Evolutionary conservation across 2,888 invertebrate genomes (phyloP).

Genomic region (Drosophila pegasa): DNA sequence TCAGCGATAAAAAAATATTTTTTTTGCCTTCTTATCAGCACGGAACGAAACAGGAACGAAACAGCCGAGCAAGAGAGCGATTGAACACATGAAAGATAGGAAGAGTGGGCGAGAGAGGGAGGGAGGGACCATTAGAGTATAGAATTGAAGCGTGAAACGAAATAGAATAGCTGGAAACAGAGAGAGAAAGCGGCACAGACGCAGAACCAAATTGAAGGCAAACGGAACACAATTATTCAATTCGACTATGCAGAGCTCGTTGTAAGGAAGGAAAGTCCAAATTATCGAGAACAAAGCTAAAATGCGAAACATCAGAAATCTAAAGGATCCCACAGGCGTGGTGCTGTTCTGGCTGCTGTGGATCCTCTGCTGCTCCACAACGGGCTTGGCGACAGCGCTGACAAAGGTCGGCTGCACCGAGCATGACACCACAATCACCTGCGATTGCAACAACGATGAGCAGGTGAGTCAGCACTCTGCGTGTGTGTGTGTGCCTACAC

Average conservation of each 20-base stretch:
- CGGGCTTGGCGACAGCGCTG: constrained; percentile 2
- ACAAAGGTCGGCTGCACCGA: constrained; percentile 80
- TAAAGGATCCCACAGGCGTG: constrained; percentile 66
- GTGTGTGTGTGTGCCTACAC: neutral
- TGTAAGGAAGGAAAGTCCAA: neutral
- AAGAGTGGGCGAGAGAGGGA: constrained; percentile 2
- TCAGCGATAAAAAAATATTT: constrained; percentile 42
- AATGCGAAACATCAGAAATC: constrained; percentile 70
- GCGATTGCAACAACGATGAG: constrained; percentile 82
- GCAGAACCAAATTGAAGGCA: constrained; percentile 6
- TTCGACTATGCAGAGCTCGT: constrained; percentile 3
- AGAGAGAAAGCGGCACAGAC: neutral
- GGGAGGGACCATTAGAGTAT: neutral
- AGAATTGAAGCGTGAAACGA: constrained; percentile 20
- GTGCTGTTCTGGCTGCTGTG: constrained; percentile 23
- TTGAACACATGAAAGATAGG: constrained; percentile 2
- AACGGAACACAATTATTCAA: constrained; percentile 3
- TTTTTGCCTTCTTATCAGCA: constrained; percentile 45
- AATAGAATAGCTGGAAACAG: constrained; percentile 28
- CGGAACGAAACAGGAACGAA: constrained; percentile 30
- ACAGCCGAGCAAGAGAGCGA: neutral
- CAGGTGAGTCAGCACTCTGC: constrained; percentile 75
- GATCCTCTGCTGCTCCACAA: constrained; percentile 18
- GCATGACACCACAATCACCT: constrained; percentile 83
- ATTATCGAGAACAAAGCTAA: constrained; percentile 22